Evolutionary conservation across 2,797 vertebrate genomes (phyloP).

Genomic region (Gymnoscopelus microlampas): DNA sequence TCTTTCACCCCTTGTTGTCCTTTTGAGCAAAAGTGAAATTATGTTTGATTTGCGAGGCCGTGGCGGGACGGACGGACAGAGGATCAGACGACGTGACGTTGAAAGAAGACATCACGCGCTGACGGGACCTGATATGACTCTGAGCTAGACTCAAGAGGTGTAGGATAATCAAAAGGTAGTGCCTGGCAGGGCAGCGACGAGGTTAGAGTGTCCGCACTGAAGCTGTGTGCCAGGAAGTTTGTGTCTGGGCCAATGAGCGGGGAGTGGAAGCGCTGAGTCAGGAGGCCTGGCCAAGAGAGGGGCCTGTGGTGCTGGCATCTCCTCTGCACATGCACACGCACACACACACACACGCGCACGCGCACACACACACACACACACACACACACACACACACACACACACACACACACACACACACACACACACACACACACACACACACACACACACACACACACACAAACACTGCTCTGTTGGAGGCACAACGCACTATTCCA

Average conservation of each 20-base stretch:
- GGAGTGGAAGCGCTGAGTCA: conserved; percentile 80
- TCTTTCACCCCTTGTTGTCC: conserved; percentile 10
- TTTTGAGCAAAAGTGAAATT: conserved; percentile 37
- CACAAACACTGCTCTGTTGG: conserved; percentile 54
- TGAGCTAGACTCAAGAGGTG: conserved; percentile 30
- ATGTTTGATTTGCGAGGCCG: conserved; percentile 26
- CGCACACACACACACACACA: conserved; percentile 38
- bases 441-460: conserved; percentile 33
- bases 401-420: conserved; percentile 32
- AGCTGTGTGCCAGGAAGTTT: conserved; percentile 75
- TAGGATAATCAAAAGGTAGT: conserved; percentile 57
- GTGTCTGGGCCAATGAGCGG: conserved; percentile 71
- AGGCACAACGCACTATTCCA: conserved; percentile 57
- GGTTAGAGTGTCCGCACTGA: conserved; percentile 65
- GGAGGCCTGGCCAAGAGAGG: conserved; percentile 72
- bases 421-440: conserved; percentile 23
- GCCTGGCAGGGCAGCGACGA: conserved; percentile 40
- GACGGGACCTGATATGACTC: conserved; percentile 53
- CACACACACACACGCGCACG: conserved; percentile 14
- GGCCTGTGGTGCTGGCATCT: conserved; percentile 76
- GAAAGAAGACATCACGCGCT: conserved; percentile 55
- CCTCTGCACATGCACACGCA: conserved; percentile 34
- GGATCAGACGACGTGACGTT: conserved; percentile 9
- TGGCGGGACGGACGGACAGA: neutral
- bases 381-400: conserved; percentile 45